A percentile compares a stretch with the other conserved stretches of the same genome.
phyloP scores from a whole-genome alignment of 2,888 invertebrate species.

The Archaeoteleia sp. region DNA sequence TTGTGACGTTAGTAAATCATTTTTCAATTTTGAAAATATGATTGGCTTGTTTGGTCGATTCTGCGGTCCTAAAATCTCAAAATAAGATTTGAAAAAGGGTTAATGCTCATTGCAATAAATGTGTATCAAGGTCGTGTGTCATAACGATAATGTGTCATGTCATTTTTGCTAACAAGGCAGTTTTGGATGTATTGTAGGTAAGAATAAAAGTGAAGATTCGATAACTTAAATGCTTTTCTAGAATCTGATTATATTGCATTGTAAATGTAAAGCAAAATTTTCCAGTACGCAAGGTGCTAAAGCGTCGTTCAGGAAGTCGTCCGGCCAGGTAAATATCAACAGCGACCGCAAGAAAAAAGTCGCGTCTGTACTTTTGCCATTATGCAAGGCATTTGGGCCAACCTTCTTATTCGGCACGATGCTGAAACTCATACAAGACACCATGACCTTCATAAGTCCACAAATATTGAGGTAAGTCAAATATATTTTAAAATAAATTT shows the following conservation, averaged over 20 bases:
- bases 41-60: too few relatives aligned
- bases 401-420: conserved; percentile 90
- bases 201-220: conserved; percentile 50
- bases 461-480: conserved; percentile 85
- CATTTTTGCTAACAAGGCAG: conserved; percentile 70
- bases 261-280: conserved; percentile 62
- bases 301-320: conserved; percentile 81
- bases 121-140: not conserved
- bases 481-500: conserved; percentile 8
- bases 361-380: conserved; percentile 89
- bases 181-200: conserved; percentile 72
- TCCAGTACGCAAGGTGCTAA: conserved; percentile 75
- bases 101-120: conserved; percentile 64
- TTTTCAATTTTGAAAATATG: too few relatives aligned
- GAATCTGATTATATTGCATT: conserved; percentile 60
- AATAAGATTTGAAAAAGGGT: conserved; percentile 92
- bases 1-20: too few relatives aligned
- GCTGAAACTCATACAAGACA: conserved; percentile 88
- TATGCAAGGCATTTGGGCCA: conserved; percentile 86
- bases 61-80: too few relatives aligned
- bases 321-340: conserved; percentile 85
- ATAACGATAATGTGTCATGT: conserved; percentile 42
- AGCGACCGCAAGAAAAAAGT: conserved; percentile 81
- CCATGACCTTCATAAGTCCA: conserved; percentile 92
- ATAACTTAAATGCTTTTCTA: conserved; percentile 32